Percentiles rank a stretch among this genome's conserved stretches.
These are phyloP conservation scores for Epizoanthus rinbou DNA, from an alignment of 92 coral and sea anemone genomes.

Conservation along the genomic window DNA sequence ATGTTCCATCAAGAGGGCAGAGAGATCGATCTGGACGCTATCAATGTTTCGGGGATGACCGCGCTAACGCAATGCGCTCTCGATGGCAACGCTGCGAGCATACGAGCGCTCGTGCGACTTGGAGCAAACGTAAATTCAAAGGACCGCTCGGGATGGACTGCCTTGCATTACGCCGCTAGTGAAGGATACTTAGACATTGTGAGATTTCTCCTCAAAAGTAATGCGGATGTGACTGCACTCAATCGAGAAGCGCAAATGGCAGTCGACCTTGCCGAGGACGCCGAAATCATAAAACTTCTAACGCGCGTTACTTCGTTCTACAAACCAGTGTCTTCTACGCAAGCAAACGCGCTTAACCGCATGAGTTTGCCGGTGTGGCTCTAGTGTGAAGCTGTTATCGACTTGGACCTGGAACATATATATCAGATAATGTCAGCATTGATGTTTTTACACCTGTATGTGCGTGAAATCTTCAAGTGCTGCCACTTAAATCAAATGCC, in stretches of 20 bases:
- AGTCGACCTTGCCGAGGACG: slow-evolving; percentile 87
- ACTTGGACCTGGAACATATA: background rate
- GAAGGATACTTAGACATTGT: slow-evolving; percentile 92
- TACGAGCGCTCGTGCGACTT: slow-evolving; percentile 73
- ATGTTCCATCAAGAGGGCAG: slow-evolving; percentile 58
- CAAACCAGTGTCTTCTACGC: slow-evolving; percentile 44
- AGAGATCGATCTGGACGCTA: slow-evolving; percentile 76
- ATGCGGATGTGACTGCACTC: slow-evolving; percentile 74
- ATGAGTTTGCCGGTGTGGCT: slow-evolving; percentile 61
- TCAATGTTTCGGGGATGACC: slow-evolving; percentile 94
- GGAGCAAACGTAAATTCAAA: slow-evolving; percentile 87
- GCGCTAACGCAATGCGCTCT: slow-evolving; percentile 90
- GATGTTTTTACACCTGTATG: background rate
- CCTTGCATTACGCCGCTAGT: slow-evolving; percentile 91
- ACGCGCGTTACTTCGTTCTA: slow-evolving; percentile 66
- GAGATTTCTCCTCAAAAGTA: slow-evolving; percentile 68
- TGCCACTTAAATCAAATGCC: no score
- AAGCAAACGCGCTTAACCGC: slow-evolving; percentile 41
- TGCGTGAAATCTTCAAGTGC: no score
- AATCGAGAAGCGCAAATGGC: slow-evolving; percentile 77
- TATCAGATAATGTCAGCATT: background rate
- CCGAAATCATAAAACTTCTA: slow-evolving; percentile 69
- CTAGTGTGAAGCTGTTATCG: background rate
- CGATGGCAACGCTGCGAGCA: slow-evolving; percentile 85
- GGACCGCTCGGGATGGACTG: slow-evolving; percentile 83